These are phyloP conservation scores for Sebastes ruberrimus DNA, from an alignment of 2,797 vertebrate species.

Conservation along the genomic window DNA sequence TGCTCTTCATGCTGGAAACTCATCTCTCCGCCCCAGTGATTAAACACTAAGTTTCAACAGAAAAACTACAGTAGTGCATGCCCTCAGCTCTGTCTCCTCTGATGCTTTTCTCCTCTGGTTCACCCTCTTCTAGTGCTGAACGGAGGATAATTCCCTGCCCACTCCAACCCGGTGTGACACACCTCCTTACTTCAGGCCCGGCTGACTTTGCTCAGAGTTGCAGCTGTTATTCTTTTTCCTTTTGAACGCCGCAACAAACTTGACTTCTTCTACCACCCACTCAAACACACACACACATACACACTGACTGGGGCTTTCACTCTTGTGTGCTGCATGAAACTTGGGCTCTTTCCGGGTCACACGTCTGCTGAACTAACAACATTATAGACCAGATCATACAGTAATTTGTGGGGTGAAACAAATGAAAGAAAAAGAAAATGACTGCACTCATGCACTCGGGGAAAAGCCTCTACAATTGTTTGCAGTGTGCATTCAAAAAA, in stretches of 20 bases:
- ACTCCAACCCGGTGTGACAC: constrained; percentile 60
- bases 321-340: constrained; percentile 41
- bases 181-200: constrained; percentile 63
- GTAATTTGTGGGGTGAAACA: constrained; percentile 24
- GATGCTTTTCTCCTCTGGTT: constrained; percentile 36
- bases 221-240: constrained; percentile 33
- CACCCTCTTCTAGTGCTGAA: constrained; percentile 47
- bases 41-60: not conserved
- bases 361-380: constrained; percentile 39
- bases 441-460: constrained; percentile 24
- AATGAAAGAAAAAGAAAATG: constrained; percentile 47
- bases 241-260: constrained; percentile 32
- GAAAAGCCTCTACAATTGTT: constrained; percentile 22
- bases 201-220: constrained; percentile 52
- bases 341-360: constrained; percentile 53
- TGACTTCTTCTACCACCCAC: constrained; percentile 60
- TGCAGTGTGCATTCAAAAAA: constrained; percentile 37
- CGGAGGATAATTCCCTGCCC: constrained; percentile 59
- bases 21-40: constrained; percentile 78
- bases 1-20: constrained; percentile 84
- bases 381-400: constrained; percentile 21
- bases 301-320: constrained; percentile 57
- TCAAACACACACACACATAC: constrained; percentile 50
- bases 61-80: not conserved
- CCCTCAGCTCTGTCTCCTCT: constrained; percentile 33